Evolutionary conservation across 2,888 invertebrate species (phyloP), one percentile per base, ranked within the genome.

Genomic region (Drosophila ustulata): DNA sequence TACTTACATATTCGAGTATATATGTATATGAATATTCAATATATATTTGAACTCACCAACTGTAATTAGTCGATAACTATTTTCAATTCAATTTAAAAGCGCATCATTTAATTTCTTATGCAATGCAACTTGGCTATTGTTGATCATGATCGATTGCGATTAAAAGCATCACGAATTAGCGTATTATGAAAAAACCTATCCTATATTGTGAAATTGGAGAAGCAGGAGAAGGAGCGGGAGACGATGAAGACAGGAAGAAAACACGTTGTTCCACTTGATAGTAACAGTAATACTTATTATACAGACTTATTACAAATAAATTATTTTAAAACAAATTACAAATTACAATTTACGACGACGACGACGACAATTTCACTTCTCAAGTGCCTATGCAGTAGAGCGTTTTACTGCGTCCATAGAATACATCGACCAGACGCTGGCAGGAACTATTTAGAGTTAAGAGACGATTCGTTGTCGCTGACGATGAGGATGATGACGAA

Each of bases 351-450:
- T 41, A 55, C 41, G 41, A 23, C 59, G 51, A 56, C 59, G 51
- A 56, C 34, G 50, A 9, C 56, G 47, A 43, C 55, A 23, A 23
- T 62, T 30, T 32, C 45, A 39, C 65, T 43, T 75, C 46, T 75
- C 46, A 90, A 75, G 84, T 86, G 58, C 92, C 92, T 76, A 92
- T 88, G 72, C 90, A 90, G 47, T 90, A 88, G 46, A 92, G 81
- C 53, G 75, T 89, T 72, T 89, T 90, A 71, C 90, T 88, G 55
- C 78, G 76, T 68, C 84, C 90, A 73, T 92, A 92, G 57, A 89
- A 81, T 46, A 92, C 90, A 75, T 90, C 82, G 30, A 91, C 88
- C 70, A 91, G 78, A 78, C 91, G 91, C 63, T 89, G 89, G 69
- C 90, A 90, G 78, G 83, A 89, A 77, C 89, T 90, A 66, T 86